Evolutionary conservation across 2,888 invertebrate species (phyloP), one percentile per base, ranked within the genome.

Genomic region (Silvanus unidentatus): DNA sequence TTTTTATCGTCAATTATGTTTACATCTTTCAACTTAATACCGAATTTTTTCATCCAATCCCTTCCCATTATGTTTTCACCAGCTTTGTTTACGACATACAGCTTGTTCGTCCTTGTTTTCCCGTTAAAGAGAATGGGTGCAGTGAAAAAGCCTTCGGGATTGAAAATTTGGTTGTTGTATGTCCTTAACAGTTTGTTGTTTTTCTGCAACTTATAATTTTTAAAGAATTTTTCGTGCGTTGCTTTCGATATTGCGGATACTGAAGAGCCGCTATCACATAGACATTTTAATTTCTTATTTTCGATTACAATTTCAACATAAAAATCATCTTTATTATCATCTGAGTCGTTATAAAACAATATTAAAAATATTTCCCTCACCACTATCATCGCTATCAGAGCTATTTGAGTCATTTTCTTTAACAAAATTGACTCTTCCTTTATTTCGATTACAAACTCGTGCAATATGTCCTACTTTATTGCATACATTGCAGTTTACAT

Each of bases 131-230:
- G 4, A 11, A 30, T 30, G 4, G 9, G 2, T 9, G 22, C 29
- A 9, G n/a, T 29, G 28, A 40, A 40, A n/a, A 4, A 29, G 8
- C 43, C 43, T 11, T 27, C 13, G 16, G 43, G 43, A 13, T 10
- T 11, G 15, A 43, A 30, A 10, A 10, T 27, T 2, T 15, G 2
- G 14, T 29, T 27, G 14, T 12, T 39, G 27, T 43, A 43, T 12
- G 22, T 27, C 5, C 14, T 39, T 4, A 39, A n/a, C n/a, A 28
- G 2, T 6, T 5, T 39, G 22, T 16, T 14, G 14, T 11, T 5
- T 39, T 22, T 10, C 12, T 39, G 2, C 12, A 39, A 10, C 9
- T 6, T 39, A n/a, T n/a, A 15, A 39, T 39, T 6, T 10, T 3
- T 8, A 5, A 39, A 39, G 22, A 11, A 6, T 6, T 22, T 15